Base-by-base conservation (phyloP, 1,140 invertebrate genomes). In the Chelonus insularis region DNA sequence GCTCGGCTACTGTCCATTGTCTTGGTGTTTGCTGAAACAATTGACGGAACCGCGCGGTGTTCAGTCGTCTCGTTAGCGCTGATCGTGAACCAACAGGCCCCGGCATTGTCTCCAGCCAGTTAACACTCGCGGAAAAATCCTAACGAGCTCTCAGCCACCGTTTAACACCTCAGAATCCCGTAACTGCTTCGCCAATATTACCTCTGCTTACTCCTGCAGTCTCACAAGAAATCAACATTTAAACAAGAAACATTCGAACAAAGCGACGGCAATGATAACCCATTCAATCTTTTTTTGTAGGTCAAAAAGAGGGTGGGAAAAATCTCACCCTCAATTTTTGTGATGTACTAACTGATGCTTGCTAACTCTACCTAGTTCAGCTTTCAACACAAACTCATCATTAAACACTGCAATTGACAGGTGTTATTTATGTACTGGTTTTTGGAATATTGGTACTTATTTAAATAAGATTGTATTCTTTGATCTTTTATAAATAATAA, bases 21-120 rank as follows among this genome's bases (percentile, higher is more conserved):
- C 79, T 80, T 73, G 69, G 68, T 80, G 79, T 82, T 82, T 82
- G 79, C 77, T 72, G 75, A 76, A 80, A 81, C 79, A 82, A 82
- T 82, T 82, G 79, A 79, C 79, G 77, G 74, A 70, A 64, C 63
- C 71, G 61, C 61, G 60, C 62, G 68, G 63, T 74, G 75, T 76
- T 77, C 75, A 64, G 73, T 76, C 79, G 77, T 80, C 80, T 82
- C 80, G 79, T 82, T 82, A 82, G 80, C 77, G 77, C 68, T 64
- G 62, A 61, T 59, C 57, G 37, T 18, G 65, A 72, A 69, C 64
- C 62, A 64, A 76, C 76, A 80, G 73, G 72, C 72, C 72, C 75
- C 76, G 76, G 77, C 79, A 81, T 81, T 81, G 78, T 81, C 74
- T 65, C 34, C 54, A 62, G 56, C 73, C 41, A 72, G 76, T 81